Evolutionary conservation across 1,140 invertebrate species (phyloP), one percentile per base, ranked within the genome.

Genomic region (Scaptomyza hsui): DNA sequence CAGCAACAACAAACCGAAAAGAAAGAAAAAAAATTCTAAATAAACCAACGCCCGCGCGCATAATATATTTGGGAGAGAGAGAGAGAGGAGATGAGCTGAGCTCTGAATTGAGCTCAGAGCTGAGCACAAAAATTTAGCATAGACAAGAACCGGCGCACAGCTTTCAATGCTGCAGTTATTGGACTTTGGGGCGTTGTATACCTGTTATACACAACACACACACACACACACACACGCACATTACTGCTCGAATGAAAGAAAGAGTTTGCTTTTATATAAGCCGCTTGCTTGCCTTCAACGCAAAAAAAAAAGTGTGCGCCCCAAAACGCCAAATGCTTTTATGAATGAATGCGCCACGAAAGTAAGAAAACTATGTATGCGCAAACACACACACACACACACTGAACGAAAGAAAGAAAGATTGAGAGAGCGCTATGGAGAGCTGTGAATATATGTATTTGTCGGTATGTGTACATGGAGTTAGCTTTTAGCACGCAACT

Each of bases 311-410:
- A 73, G 53, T 69, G 26, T 16, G 35, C 47, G 53, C 48, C 61
- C 68, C 15, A 71, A 65, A 70, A 55, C 18, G 24, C 59, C 67
- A 56, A 64, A 56, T 42, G 67, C 44, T 65, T 85, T 83, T 86
- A 86, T 83, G 80, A 83, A 83, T 83, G 80, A 82, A 82, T 71
- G 75, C 82, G 61, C 53, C 72, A 16, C 68, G 61, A 56, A 65
- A 65, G 61, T 64, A 71, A 48, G 10, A 60, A 72, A 72, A 64
- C 62, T 72, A 65, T 72, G 62, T 37, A 37, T 37, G 26, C 7
- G 24, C 24, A 26, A 4, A 26, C 4, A 26, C 24, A 26, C 3
- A 6, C 24, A 21, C 60, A 48, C 60, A 64, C 51, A 70, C 49
- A 26, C 19, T 21, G 26, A 5, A 19, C 32, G 60, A 64, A 64